Conservation (phyloP, 2,113 vertebrate species). For the Blennius ocellaris region DNA sequence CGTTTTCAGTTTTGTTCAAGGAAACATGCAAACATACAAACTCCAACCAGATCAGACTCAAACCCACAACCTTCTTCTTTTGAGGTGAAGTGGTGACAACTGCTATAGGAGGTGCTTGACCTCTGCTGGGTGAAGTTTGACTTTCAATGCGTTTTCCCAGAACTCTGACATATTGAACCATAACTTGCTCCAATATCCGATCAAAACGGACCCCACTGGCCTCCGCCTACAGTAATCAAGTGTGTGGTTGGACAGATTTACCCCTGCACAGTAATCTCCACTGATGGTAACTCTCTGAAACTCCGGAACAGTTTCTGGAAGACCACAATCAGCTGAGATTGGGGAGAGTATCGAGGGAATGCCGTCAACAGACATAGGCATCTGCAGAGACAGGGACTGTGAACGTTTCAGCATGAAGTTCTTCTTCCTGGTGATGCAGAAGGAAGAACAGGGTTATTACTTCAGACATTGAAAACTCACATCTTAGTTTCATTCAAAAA, state of each 20-base stretch:
- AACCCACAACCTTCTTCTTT: too few species aligned
- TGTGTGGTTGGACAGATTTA: conserved; percentile 70
- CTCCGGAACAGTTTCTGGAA: conserved; percentile 80
- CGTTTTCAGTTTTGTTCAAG: too few species aligned
- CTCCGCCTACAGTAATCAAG: too few species aligned
- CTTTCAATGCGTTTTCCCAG: too few species aligned
- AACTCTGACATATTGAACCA: too few species aligned
- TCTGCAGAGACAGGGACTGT: conserved; percentile 91
- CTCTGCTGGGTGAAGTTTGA: too few species aligned
- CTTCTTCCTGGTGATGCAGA: conserved; percentile 87
- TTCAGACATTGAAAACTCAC: background rate
- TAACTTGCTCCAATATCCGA: too few species aligned
- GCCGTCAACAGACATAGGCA: conserved; percentile 81
- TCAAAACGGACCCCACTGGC: too few species aligned
- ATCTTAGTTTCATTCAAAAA: background rate
- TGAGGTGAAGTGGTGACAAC: too few species aligned
- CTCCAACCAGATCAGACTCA: too few species aligned
- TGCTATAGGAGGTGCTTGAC: too few species aligned
- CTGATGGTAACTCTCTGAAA: conserved; percentile 97
- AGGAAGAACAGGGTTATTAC: background rate
- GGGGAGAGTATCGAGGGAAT: conserved; percentile 75
- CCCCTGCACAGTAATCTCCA: conserved; percentile 98
- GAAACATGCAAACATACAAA: too few species aligned
- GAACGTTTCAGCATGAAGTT: conserved; percentile 94
- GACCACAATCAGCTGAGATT: conserved; percentile 51